Evolutionary conservation across 2,797 vertebrate species (phyloP), one percentile per base, ranked within the genome.

Genomic region (Chrosomus eos): DNA sequence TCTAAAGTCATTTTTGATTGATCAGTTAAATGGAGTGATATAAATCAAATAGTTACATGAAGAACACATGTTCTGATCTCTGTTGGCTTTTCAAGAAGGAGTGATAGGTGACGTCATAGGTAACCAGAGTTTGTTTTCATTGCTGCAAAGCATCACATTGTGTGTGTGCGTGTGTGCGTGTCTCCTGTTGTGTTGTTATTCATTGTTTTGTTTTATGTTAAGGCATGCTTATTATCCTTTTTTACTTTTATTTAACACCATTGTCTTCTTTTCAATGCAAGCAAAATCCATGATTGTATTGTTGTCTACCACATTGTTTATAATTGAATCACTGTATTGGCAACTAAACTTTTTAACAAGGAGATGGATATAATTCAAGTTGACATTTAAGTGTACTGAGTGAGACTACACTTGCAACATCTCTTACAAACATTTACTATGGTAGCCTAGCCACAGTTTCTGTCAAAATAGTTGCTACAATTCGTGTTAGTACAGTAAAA

Each of bases 121-220:
- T 77, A 21, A 79, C 23, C 43, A 55, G 31, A 45, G 21, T 85
- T 74, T 87, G 58, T 77, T n/a, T n/a, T 36, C 60, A 86, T 87
- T 85, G 71, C 82, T 79, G 80, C 79, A 86, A 81, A 84, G 87
- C 88, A 90, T 90, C 87, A 86, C 89, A 85, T 87, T 38, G 48
- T 58, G 79, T 5, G 45, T 14, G 19, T 14, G 62, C n/a, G 64
- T 68, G 13, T 55, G 28, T 87, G 64, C 68, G 13, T 55, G 28
- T 87, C 79, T 87, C 79, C 70, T 77, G n/a, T 84, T 84, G 75
- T 85, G 82, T 87, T 87, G 73, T 85, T 68, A 64, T 85, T 84
- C 83, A 76, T 86, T 9, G 66, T 88, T 83, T 71, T 38, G 82
- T 82, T 80, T 88, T 81, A 28, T 58, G 80, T 89, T 80, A 60